Base-by-base conservation (phyloP, 2,113 vertebrate species). In the Labrus mixtus region DNA sequence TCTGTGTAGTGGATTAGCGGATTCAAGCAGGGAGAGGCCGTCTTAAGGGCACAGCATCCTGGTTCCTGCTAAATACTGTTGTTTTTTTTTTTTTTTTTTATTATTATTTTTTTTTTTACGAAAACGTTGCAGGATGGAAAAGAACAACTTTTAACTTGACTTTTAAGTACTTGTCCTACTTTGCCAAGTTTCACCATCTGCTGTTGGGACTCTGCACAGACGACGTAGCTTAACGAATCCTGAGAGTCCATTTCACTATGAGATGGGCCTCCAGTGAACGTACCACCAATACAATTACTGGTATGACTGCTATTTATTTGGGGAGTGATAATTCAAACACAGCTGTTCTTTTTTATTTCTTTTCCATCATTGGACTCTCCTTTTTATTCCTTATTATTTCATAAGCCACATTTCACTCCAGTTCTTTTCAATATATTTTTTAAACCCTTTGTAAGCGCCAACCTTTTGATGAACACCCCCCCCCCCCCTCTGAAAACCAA, bases 1-100 rank as follows among this genome's bases (percentile, higher is more conserved):
- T 66, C 58, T 25, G 19, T 25, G 76, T 67, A 43, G 64, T 79
- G 63, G 79, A 87, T 90, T 84, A 89, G 25, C 11, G 73, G 73
- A 80, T 73, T 70, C 8, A 41, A 68, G 55, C 56, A 69, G 76
- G 81, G 58, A 45, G 59, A 61, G 62, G 46, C 51, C 11, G 19
- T 54, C 59, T 61, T 36, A 23, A 46, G 54, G 59, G 20, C 73
- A 71, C 50, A 53, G 50, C 45, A 1, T 71, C 23, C 5, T n/a
- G 46, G 33, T 48, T 55, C 73, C 73, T 50, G 61, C 8, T 73
- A 64, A 75, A 83, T 51, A n/a, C 65, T 67, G 51, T 67, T 70
- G 64, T 75, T 79, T 25, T 33, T 29, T 29, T 29, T 29, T 2
- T 29, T 29, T 29, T 29, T 2, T 29, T 29, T 29, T 29, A 3